Base-by-base conservation (phyloP, 2,113 vertebrate species). In the Pollimyrus isidori region DNA sequence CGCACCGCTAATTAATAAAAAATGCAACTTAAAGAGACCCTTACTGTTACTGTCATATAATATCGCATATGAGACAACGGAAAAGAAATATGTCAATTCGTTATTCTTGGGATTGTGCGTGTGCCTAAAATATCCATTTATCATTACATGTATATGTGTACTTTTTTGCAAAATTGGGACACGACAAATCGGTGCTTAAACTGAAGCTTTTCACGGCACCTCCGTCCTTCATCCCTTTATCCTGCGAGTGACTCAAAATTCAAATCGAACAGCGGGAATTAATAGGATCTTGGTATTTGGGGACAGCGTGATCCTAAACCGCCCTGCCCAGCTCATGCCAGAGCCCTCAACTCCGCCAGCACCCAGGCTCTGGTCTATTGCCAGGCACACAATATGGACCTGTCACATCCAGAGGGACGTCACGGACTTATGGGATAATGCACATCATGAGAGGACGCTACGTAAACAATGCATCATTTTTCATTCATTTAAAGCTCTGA, bases 281-380 rank as follows among this genome's bases (percentile, higher is more conserved):
- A 87, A 87, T 87, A 87, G 49, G 48, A 87, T 87, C 85, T 87
- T 53, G 50, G 85, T 87, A 87, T 87, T 87, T 53, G 26, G 50
- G 85, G 48, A 87, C 45, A 35, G 85, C 50, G 85, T 39, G 50
- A 87, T 87, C 85, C 85, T 53, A 53, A 35, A 35, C 85, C 85
- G 17, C 50, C 50, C 45, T n/a, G 21, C 45, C 82, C 53, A 56
- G 6, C 13, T 50, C 50, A 30, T 52, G 85, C 85, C 85, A 87
- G 85, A 30, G 17, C 30, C 83, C 13, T 35, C 15, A 56, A 30
- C 30, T 50, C 19, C 50, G 26, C 50, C 85, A 87, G 50, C 26
- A 30, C 85, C 35, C 85, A 9, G 15, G 15, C 50, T 9, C 11
- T 53, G 82, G 82, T 48, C 7, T 48, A 46, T 39, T 84, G 82